Evolutionary conservation across 2,113 vertebrate genomes (phyloP).

Genomic region (Psilopogon haemacephalus): DNA sequence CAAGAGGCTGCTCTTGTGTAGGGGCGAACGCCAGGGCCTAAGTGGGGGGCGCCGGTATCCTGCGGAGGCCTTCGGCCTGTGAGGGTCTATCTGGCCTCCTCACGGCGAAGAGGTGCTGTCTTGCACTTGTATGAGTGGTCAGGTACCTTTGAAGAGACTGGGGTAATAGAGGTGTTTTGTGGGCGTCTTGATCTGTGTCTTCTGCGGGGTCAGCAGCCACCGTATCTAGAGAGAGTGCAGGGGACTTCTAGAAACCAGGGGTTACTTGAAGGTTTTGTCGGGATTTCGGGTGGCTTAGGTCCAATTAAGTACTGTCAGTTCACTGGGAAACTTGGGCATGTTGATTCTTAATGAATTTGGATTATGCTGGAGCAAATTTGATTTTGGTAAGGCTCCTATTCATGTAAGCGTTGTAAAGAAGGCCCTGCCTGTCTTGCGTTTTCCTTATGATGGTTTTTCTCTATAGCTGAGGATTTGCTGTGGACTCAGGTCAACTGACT

Average conservation of each 20-base stretch:
- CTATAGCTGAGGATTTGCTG: not conserved
- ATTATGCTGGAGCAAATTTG: not conserved
- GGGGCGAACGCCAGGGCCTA: not conserved
- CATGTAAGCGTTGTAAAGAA: not conserved
- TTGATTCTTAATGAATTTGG: not conserved
- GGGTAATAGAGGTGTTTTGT: accelerated
- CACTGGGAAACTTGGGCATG: not conserved
- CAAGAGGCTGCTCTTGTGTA: not conserved
- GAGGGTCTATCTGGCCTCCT: not conserved
- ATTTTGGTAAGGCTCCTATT: not conserved
- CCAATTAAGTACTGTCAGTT: not conserved
- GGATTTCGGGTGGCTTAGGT: not conserved
- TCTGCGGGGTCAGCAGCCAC: not conserved
- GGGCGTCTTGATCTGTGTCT: not conserved
- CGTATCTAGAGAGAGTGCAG: accelerated
- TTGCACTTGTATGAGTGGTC: not conserved
- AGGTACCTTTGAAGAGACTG: not conserved
- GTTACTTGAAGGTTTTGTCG: not conserved
- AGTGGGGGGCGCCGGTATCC: not conserved
- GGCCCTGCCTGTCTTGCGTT: accelerated
- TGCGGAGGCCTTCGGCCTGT: not conserved
- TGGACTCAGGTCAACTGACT: not conserved
- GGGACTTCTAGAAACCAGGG: not conserved
- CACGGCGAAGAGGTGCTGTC: not conserved
- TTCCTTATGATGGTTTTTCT: not conserved